Evolutionary conservation across 2,888 invertebrate genomes (phyloP).

Genomic region (Drosophila paranaensis): DNA sequence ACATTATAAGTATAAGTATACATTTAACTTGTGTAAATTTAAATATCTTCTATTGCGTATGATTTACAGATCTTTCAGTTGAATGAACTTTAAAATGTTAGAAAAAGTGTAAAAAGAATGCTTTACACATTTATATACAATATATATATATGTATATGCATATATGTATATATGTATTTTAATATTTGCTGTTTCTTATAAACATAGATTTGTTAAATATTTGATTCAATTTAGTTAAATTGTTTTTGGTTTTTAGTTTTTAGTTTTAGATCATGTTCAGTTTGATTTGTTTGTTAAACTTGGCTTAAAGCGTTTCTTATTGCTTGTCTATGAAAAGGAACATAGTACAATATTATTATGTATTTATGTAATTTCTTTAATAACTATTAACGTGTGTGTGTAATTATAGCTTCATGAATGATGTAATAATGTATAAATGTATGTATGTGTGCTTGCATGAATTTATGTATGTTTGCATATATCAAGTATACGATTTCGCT

Average conservation of each 20-base stretch:
- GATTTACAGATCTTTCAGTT: conserved; percentile 34
- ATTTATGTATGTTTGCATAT: not conserved
- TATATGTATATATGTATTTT: conserved; percentile 5
- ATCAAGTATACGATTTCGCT: conserved; percentile 18
- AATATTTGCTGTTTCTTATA: conserved; percentile 21
- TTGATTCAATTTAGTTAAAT: conserved; percentile 43
- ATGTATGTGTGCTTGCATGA: not conserved
- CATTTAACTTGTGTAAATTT: conserved; percentile 19
- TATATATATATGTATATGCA: conserved; percentile 22
- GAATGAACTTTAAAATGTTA: conserved; percentile 59
- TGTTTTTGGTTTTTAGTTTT: conserved; percentile 22
- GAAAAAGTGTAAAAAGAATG: conserved; percentile 72
- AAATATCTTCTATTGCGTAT: conserved; percentile 34
- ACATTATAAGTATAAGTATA: conserved; percentile 12
- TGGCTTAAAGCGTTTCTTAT: conserved; percentile 76
- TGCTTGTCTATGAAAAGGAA: conserved; percentile 82
- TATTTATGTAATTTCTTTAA: conserved; percentile 39
- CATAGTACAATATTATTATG: conserved; percentile 69
- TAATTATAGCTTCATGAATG: conserved; percentile 31
- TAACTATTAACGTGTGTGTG: conserved; percentile 42
- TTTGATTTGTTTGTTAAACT: conserved; percentile 71
- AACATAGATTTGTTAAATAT: conserved; percentile 46
- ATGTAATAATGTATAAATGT: not conserved
- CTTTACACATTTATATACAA: conserved; percentile 54
- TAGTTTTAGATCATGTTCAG: conserved; percentile 55